These are phyloP conservation scores for Oophaga sylvatica DNA, from an alignment of 2,797 vertebrate species.

Conservation along the genomic window DNA sequence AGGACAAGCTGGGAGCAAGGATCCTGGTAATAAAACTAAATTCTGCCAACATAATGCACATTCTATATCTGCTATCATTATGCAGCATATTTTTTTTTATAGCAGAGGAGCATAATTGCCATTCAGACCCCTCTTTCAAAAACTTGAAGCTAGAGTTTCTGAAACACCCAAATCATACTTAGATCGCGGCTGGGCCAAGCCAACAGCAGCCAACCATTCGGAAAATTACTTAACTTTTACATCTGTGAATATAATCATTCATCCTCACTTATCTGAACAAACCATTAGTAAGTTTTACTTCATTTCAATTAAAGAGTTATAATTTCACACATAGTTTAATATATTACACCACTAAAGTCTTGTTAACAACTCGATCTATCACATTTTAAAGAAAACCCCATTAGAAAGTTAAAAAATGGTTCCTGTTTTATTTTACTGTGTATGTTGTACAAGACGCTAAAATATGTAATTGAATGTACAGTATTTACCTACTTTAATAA, in stretches of 20 bases:
- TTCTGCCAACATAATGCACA: no score
- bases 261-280: constrained; percentile 3
- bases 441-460: not conserved
- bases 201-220: constrained; percentile 50
- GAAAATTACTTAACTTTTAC: constrained; percentile 55
- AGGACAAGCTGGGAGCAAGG: no score
- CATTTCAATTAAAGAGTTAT: not conserved
- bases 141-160: not conserved
- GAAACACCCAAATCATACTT: constrained; percentile 55
- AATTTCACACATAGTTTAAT: not conserved
- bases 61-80: no score
- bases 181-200: constrained; percentile 49
- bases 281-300: not conserved
- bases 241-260: constrained; percentile 49
- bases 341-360: not conserved
- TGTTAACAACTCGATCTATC: not conserved
- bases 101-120: not conserved
- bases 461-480: no score
- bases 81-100: not conserved
- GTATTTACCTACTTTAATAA: no score
- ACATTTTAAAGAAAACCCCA: not conserved
- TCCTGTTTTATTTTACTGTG: not conserved
- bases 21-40: no score
- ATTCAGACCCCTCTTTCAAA: not conserved
- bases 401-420: not conserved